Conservation (phyloP, 2,797 vertebrate genomes). For the Dipus sagitta region DNA sequence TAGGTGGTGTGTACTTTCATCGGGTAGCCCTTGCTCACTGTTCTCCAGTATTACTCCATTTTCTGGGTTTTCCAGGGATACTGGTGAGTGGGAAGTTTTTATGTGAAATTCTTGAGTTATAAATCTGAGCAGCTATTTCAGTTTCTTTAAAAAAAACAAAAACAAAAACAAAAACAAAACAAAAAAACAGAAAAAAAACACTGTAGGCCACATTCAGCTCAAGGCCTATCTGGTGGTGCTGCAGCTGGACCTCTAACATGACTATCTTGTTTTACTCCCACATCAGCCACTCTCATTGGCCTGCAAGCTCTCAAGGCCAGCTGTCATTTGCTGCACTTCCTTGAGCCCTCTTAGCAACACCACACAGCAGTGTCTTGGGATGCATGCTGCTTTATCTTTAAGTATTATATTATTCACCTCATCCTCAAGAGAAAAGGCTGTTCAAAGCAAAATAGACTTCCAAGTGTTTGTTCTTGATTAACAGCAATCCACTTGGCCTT, state of each 20-base stretch:
- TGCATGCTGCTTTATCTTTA: not conserved
- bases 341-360: not conserved
- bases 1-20: not conserved
- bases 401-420: not conserved
- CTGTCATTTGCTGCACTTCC: not conserved
- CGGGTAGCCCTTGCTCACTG: not conserved
- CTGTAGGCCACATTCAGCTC: not conserved
- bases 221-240: not conserved
- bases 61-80: slow-evolving; percentile 7
- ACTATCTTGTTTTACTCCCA: not conserved
- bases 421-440: slow-evolving; percentile 14
- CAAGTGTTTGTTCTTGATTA: not conserved
- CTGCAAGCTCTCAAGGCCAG: not conserved
- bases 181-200: too few species aligned
- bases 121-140: not conserved
- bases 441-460: slow-evolving; percentile 5
- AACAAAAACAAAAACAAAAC: too few species aligned
- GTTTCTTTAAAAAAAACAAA: not conserved
- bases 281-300: not conserved
- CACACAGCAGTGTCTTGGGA: not conserved
- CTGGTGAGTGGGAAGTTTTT: not conserved
- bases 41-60: not conserved
- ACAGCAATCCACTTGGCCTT: not conserved
- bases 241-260: not conserved
- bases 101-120: slow-evolving; percentile 6